Evolutionary conservation across 2,113 vertebrate genomes (phyloP).

Genomic region (Rhinogobius similis): DNA sequence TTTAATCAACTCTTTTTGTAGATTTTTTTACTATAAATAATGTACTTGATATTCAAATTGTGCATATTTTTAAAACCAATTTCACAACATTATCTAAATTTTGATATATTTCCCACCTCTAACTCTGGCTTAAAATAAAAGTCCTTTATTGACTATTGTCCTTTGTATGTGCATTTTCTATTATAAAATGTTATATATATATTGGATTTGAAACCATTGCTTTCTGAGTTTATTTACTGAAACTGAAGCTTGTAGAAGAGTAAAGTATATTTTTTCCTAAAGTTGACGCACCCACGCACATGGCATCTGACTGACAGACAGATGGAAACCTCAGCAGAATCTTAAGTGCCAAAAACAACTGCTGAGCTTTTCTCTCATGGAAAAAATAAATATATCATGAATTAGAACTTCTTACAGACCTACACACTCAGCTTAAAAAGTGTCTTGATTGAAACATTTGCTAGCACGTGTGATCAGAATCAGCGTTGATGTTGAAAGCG

Average conservation of each 20-base stretch:
- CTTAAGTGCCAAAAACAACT: constrained; percentile 18
- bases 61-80: too few species aligned
- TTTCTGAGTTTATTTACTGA: neutral
- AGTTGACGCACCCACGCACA: constrained; percentile 18
- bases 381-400: neutral
- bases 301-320: constrained; percentile 38
- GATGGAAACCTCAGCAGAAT: constrained; percentile 29
- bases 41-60: too few species aligned
- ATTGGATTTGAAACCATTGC: neutral
- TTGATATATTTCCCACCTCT: too few species aligned
- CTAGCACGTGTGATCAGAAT: constrained; percentile 30
- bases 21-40: too few species aligned
- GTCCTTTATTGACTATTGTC: too few species aligned
- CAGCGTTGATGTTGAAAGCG: constrained; percentile 10
- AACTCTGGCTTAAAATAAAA: too few species aligned
- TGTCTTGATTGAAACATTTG: constrained; percentile 45
- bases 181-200: too few species aligned
- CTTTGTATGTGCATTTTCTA: too few species aligned
- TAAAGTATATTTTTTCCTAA: constrained; percentile 2
- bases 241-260: neutral
- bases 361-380: neutral
- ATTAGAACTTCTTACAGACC: constrained; percentile 30
- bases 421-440: constrained; percentile 31
- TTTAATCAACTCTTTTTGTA: too few species aligned
- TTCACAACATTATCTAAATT: too few species aligned